These are phyloP conservation scores for Rousettus madagascariensis DNA, from an alignment of 2,797 vertebrate genomes.

Conservation along the genomic window DNA sequence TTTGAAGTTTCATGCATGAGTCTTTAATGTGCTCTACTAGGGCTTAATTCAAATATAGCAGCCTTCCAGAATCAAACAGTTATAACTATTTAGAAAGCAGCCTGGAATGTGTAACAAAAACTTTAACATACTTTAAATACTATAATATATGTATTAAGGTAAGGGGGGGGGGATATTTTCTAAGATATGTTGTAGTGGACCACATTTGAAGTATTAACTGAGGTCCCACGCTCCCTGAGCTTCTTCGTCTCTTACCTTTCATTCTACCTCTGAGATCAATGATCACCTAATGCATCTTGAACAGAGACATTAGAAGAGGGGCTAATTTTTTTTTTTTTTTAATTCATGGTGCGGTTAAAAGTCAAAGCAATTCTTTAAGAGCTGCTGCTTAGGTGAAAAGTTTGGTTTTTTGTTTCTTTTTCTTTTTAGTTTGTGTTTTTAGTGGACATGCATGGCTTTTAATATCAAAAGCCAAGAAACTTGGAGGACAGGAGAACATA, in stretches of 20 bases:
- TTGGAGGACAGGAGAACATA: neutral
- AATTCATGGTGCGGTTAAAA: neutral
- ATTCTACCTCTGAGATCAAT: neutral
- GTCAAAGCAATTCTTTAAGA: neutral
- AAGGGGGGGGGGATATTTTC: neutral
- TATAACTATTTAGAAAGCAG: slow-evolving; percentile 20
- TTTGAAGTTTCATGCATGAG: neutral
- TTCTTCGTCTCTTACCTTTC: neutral
- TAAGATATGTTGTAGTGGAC: neutral
- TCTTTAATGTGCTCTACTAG: neutral
- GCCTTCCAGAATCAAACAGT: neutral
- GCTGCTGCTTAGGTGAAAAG: neutral
- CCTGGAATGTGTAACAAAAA: neutral
- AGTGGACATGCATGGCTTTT: neutral
- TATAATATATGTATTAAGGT: neutral
- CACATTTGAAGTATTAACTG: neutral
- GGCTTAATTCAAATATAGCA: neutral
- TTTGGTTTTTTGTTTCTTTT: neutral
- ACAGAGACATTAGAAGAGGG: neutral
- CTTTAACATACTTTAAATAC: neutral
- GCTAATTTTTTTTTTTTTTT: neutral
- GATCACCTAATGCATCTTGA: neutral
- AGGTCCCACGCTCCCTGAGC: neutral
- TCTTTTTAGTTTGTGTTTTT: neutral
- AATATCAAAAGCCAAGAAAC: neutral